Evolutionary conservation across 2,113 vertebrate genomes (phyloP).

Genomic region (Psophia crepitans): DNA sequence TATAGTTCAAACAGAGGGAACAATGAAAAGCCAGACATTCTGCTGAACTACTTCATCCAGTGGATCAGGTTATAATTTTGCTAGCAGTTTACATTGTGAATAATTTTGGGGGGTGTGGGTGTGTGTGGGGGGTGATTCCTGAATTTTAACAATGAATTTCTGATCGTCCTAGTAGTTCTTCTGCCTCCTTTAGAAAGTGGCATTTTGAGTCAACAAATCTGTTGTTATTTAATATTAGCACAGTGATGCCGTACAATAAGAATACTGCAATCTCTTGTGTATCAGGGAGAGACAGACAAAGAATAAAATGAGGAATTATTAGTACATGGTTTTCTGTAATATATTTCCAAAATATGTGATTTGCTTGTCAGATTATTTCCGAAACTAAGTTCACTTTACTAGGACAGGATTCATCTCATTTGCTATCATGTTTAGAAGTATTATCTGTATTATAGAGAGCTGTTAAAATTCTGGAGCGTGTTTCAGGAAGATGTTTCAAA

Average conservation of each 20-base stretch:
- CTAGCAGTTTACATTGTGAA: constrained; percentile 25
- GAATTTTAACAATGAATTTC: neutral
- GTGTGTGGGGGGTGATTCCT: neutral
- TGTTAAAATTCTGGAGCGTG: constrained; percentile 25
- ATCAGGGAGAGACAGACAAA: neutral
- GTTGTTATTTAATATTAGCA: constrained; percentile 14
- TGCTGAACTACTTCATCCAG: constrained; percentile 22
- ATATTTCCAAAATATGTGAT: neutral
- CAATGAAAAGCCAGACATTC: neutral
- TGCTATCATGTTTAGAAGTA: neutral
- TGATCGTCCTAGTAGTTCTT: neutral
- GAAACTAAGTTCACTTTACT: neutral
- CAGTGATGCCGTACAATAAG: neutral
- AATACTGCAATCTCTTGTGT: constrained; percentile 34
- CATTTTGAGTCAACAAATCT: neutral
- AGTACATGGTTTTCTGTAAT: neutral
- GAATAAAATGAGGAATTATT: constrained; percentile 12
- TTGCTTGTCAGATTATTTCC: constrained; percentile 22
- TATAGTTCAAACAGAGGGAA: neutral
- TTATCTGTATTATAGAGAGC: neutral
- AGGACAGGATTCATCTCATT: neutral
- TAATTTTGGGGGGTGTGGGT: neutral
- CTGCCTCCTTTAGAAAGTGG: neutral
- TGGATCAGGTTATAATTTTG: constrained; percentile 46
- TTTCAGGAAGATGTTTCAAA: constrained; percentile 21